These are phyloP conservation scores for Yponomeuta cagnagella DNA, from an alignment of 2,888 invertebrate species.

Conservation along the genomic window DNA sequence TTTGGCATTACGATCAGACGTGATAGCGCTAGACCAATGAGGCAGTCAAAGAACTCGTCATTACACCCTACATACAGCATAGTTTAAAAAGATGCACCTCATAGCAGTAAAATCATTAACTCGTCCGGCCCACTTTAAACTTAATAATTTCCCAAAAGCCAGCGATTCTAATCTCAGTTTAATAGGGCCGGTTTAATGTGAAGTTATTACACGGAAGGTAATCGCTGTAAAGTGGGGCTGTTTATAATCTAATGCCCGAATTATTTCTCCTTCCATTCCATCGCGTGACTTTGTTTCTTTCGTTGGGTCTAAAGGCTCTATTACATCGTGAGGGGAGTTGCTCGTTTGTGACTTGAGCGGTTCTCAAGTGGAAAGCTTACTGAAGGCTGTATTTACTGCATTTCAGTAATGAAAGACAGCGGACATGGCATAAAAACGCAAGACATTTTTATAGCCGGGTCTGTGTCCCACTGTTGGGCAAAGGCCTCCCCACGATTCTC, in stretches of 20 bases:
- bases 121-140: not conserved
- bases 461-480: too few relatives aligned
- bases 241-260: conserved; percentile 12
- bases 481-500: too few relatives aligned
- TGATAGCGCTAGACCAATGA: too few relatives aligned
- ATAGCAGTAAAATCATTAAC: not conserved
- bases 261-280: not conserved
- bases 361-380: too few relatives aligned
- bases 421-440: too few relatives aligned
- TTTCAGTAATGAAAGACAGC: too few relatives aligned
- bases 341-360: too few relatives aligned
- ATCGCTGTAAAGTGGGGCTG: conserved; percentile 6
- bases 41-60: too few relatives aligned
- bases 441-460: too few relatives aligned
- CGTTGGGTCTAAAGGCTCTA: not conserved
- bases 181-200: not conserved
- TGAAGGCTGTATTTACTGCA: too few relatives aligned
- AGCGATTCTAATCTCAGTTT: conserved; percentile 4
- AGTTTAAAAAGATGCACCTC: not conserved
- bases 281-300: not conserved
- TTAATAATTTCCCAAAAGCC: not conserved
- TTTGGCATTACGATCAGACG: too few relatives aligned
- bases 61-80: too few relatives aligned
- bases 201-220: conserved; percentile 12
- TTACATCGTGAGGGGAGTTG: not conserved